These are phyloP conservation scores for Catalaphyllia jardinei DNA, from an alignment of 64 coral and sea anemone species.

Conservation along the genomic window DNA sequence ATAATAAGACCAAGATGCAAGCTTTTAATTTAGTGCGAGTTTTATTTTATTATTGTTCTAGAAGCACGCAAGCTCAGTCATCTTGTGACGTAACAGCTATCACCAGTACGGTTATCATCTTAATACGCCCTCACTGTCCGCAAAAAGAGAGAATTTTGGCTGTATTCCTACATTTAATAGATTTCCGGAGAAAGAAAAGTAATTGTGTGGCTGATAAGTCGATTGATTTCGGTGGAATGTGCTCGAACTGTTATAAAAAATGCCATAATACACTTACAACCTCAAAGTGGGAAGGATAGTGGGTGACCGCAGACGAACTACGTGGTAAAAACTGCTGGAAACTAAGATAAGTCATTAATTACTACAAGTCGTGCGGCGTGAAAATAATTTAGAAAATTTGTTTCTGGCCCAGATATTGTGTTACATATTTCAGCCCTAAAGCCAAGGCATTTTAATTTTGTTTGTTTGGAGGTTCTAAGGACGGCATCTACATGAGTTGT, in stretches of 20 bases:
- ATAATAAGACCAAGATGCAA: no score
- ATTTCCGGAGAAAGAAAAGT: background rate
- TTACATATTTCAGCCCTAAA: no score
- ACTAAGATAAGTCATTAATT: background rate
- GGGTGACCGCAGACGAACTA: constrained; percentile 15
- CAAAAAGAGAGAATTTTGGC: background rate
- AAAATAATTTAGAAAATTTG: no score
- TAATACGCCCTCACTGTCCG: background rate
- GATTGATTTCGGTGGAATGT: constrained; percentile 22
- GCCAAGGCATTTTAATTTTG: no score
- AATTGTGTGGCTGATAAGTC: background rate
- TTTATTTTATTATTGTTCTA: no score
- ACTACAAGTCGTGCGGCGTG: no score
- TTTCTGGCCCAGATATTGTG: no score
- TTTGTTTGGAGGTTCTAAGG: no score
- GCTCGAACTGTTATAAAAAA: background rate
- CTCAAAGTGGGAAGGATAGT: background rate
- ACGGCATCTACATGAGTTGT: no score
- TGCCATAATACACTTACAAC: background rate
- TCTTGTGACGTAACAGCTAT: background rate
- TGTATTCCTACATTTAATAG: background rate
- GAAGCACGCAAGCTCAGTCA: no score
- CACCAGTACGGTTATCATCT: background rate
- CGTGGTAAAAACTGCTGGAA: background rate
- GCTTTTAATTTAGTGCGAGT: no score